Evolutionary conservation across 2,888 invertebrate species (phyloP).

Genomic region (Drosophila affinis): DNA sequence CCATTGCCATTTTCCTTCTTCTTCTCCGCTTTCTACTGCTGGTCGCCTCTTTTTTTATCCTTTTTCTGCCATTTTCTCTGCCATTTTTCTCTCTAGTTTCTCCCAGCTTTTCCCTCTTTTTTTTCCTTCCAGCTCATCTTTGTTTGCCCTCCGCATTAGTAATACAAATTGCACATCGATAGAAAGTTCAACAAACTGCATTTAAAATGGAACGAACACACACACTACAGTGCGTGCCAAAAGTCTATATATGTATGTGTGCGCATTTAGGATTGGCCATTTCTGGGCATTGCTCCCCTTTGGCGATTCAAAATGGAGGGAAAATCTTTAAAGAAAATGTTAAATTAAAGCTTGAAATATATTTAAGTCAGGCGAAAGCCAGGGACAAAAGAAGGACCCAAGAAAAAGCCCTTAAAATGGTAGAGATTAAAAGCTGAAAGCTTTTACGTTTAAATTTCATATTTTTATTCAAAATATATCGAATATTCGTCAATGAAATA

Average conservation of each 20-base stretch:
- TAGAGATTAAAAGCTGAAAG: not conserved
- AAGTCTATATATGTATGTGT: not conserved
- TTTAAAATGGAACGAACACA: constrained; percentile 50
- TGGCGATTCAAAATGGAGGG: not conserved
- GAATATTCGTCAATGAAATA: not conserved
- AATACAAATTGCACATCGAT: constrained; percentile 64
- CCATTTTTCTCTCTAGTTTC: not conserved
- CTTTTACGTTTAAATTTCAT: not conserved
- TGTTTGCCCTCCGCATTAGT: constrained; percentile 66
- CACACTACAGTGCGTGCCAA: not conserved
- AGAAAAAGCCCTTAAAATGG: not conserved
- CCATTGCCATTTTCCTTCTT: constrained; percentile 35
- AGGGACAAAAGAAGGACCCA: not conserved
- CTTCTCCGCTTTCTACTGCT: constrained; percentile 6
- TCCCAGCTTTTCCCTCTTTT: not conserved
- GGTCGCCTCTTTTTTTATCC: constrained; percentile 7
- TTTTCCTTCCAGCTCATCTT: constrained; percentile 42
- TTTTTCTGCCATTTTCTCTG: constrained; percentile 18
- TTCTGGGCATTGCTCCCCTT: not conserved
- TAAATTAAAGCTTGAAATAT: not conserved
- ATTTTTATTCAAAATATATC: not conserved
- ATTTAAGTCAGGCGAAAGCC: too few species aligned
- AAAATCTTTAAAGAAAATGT: not conserved
- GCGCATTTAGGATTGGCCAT: not conserved
- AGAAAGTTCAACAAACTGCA: constrained; percentile 72